Conservation (phyloP, 2,797 vertebrate species). For the Phyllotis vaccarum region DNA sequence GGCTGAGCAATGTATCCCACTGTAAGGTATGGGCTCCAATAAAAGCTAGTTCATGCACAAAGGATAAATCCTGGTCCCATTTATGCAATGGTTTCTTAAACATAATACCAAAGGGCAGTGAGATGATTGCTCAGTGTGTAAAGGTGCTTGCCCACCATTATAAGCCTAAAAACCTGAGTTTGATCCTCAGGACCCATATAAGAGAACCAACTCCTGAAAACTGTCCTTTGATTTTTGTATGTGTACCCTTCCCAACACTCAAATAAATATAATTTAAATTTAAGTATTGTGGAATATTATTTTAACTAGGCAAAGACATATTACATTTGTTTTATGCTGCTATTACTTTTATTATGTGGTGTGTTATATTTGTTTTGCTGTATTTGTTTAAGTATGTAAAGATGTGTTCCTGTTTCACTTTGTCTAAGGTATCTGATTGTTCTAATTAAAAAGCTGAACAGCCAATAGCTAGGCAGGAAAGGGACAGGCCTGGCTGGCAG, state of each 20-base stretch:
- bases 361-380: not conserved
- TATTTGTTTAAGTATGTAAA: not conserved
- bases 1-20: too few relatives aligned
- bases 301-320: not conserved
- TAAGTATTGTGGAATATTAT: not conserved
- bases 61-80: too few relatives aligned
- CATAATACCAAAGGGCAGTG: slow-evolving; percentile 16
- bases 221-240: not conserved
- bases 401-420: not conserved
- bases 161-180: not conserved
- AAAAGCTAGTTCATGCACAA: too few relatives aligned
- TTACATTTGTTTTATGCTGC: not conserved
- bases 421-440: not conserved
- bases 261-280: not conserved
- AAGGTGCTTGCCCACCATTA: not conserved
- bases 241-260: not conserved
- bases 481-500: not conserved
- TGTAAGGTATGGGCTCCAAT: too few relatives aligned
- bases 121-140: not conserved
- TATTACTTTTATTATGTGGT: not conserved
- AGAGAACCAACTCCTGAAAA: not conserved
- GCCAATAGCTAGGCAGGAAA: not conserved
- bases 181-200: not conserved
- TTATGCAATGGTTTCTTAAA: slow-evolving; percentile 28
- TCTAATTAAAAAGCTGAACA: not conserved